Evolutionary conservation across 2,888 invertebrate species (phyloP).

Genomic region (Callosobruchus maculatus): DNA sequence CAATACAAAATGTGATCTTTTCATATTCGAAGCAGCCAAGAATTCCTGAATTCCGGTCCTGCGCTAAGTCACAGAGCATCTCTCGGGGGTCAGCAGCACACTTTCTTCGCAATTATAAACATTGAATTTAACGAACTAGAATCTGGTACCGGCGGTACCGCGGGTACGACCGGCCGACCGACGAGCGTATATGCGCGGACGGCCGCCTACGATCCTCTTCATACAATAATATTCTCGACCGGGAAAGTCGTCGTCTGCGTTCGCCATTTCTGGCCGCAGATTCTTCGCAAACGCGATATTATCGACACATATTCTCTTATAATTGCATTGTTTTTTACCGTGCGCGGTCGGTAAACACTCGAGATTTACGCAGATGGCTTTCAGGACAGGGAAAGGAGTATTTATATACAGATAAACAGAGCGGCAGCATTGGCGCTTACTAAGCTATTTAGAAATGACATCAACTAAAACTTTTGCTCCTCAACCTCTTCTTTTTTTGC

Average conservation of each 20-base stretch:
- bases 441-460: no score
- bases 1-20: no score
- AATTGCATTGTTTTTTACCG: neutral
- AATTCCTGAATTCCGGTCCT: neutral
- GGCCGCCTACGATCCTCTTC: neutral
- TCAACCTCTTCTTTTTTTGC: no score
- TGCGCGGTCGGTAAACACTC: neutral
- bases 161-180: neutral
- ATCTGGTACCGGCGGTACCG: neutral
- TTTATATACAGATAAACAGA: neutral
- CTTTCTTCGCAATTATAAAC: neutral
- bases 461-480: no score
- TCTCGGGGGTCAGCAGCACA: neutral
- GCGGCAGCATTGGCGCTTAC: neutral
- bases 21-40: no score
- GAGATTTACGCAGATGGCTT: neutral
- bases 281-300: neutral
- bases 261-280: neutral
- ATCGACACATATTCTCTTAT: neutral
- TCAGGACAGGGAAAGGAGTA: neutral
- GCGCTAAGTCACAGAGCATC: neutral
- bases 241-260: neutral
- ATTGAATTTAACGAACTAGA: neutral
- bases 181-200: no score
- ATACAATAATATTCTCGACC: neutral